Base-by-base conservation (phyloP, 2,888 invertebrate species). In the Schrankia costaestrigalis region DNA sequence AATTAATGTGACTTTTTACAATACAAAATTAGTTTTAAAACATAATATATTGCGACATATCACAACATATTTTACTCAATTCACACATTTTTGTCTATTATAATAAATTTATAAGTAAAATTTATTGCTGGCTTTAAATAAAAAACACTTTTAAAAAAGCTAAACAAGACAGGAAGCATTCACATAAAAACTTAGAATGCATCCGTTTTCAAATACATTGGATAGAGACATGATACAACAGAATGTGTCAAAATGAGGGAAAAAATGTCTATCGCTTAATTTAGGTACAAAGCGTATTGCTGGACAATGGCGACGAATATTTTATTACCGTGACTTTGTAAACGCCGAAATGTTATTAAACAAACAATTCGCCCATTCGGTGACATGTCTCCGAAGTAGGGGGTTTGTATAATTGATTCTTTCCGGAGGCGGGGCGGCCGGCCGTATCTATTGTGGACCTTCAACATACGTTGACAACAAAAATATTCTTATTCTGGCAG, bases 311-410 rank as follows among this genome's bases (percentile, higher is more conserved):
- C 64, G 62, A 62, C 71, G 76, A 77, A 82, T 81, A 81, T 81
- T 81, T 81, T 71, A n/a, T n/a, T n/a, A 79, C 72, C 57, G 57
- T 69, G 78, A 82, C 80, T 75, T 82, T 77, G 77, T 78, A 54
- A 75, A 72, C 72, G 58, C 60, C 72, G 71, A 74, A 81, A 85
- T 85, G 84, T 87, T 87, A 83, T 85, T 86, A 86, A 85, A 87
- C 86, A 87, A 87, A 87, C 86, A 85, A 80, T 82, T 85, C 83
- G 84, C 85, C 85, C 78, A 85, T 82, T 83, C 73, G 77, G 70
- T 68, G 66, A 77, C 77, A 79, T 78, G 76, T 78, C 76, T 78
- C 67, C 66, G 67, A 71, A 70, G 71, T 32, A 65, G 69, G 70
- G 76, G 69, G 25, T 59, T 67, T 68, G 71, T 78, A 81, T 86